A percentile compares a stretch with the other conserved stretches of the same genome.
Evolutionary conservation across 2,113 vertebrate species (phyloP).

Genomic region (Oncorhynchus keta): DNA sequence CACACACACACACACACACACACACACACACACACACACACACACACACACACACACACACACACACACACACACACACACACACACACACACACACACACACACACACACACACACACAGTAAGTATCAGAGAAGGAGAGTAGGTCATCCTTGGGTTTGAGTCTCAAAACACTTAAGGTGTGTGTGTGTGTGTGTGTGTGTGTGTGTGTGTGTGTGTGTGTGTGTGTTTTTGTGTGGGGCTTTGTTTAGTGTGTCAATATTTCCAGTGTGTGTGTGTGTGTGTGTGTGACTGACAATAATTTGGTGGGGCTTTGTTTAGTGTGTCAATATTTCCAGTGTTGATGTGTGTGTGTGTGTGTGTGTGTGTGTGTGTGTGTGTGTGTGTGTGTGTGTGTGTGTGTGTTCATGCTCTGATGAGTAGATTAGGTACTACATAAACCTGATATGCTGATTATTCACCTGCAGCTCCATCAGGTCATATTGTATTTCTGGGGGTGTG

Average conservation of each 20-base stretch:
- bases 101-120: no score
- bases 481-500: neutral
- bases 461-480: neutral
- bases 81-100: no score
- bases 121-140: no score
- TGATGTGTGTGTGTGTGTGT: neutral
- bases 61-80: no score
- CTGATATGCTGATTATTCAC: neutral
- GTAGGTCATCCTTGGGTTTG: neutral
- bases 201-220: slow-evolving; percentile 1
- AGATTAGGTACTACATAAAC: slow-evolving; percentile 25
- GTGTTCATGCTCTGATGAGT: slow-evolving; percentile 26
- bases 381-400: slow-evolving; percentile 2
- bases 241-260: neutral
- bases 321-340: neutral
- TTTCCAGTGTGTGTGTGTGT: neutral
- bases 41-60: no score
- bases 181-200: neutral
- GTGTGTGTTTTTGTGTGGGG: neutral
- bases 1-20: no score
- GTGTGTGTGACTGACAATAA: neutral
- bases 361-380: neutral
- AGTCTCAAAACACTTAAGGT: no score
- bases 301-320: neutral
- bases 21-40: no score